These are phyloP conservation scores for Myripristis murdjan DNA, from an alignment of 2,797 vertebrate genomes.

Conservation along the genomic window DNA sequence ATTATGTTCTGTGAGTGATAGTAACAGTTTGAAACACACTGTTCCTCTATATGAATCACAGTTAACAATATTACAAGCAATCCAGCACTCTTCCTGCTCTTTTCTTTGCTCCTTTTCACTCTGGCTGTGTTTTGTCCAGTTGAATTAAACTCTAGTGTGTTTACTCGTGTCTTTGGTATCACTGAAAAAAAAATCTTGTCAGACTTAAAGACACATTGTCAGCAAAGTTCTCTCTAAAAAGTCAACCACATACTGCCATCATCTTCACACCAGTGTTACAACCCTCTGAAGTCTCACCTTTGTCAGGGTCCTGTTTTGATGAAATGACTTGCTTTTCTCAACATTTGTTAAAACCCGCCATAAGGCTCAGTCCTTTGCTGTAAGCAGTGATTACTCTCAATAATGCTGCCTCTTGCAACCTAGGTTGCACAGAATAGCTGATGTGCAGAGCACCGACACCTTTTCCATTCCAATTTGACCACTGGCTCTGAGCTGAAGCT, in stretches of 20 bases:
- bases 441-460: neutral
- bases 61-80: too few relatives aligned
- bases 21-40: too few relatives aligned
- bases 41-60: too few relatives aligned
- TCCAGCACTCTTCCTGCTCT: too few relatives aligned
- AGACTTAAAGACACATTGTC: neutral
- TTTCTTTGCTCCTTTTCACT: too few relatives aligned
- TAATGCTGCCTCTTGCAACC: neutral
- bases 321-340: too few relatives aligned
- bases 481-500: neutral
- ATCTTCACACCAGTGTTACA: neutral
- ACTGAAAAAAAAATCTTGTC: too few relatives aligned
- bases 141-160: too few relatives aligned
- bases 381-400: neutral
- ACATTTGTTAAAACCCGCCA: neutral
- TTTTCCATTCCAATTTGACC: neutral
- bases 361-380: neutral
- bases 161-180: too few relatives aligned
- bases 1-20: too few relatives aligned
- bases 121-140: too few relatives aligned
- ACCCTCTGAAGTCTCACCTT: neutral
- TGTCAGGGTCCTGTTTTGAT: too few relatives aligned
- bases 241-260: neutral
- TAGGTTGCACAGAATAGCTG: neutral
- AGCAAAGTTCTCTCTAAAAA: constrained; percentile 13